Evolutionary conservation across 2,888 invertebrate genomes (phyloP).

Genomic region (Chalcosyrphus nemorum): DNA sequence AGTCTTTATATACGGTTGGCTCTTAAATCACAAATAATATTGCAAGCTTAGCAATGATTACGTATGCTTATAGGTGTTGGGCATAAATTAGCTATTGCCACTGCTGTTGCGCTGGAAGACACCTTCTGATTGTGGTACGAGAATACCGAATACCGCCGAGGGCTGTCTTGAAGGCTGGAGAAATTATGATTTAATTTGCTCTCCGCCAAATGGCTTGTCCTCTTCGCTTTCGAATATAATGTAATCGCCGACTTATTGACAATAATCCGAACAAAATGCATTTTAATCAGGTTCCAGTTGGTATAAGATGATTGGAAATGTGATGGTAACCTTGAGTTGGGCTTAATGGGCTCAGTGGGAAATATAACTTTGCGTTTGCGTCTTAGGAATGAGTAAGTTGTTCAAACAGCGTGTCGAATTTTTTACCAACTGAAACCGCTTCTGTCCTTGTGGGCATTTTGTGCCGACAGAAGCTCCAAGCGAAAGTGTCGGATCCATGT

Average conservation of each 20-base stretch:
- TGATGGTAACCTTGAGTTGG: no score
- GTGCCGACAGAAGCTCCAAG: no score
- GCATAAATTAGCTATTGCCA: constrained; percentile 66
- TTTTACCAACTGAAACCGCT: no score
- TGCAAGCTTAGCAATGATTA: constrained; percentile 69
- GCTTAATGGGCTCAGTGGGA: no score
- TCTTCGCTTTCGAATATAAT: not conserved
- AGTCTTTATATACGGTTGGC: not conserved
- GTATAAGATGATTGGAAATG: not conserved
- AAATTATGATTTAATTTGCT: constrained; percentile 60
- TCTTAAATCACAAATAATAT: constrained; percentile 67
- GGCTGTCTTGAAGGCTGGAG: not conserved
- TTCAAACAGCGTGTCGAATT: no score
- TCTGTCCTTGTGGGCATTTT: no score
- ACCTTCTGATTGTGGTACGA: constrained; percentile 47
- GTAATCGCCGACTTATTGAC: constrained; percentile 53
- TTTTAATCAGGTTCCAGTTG: constrained; percentile 38
- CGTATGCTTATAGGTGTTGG: constrained; percentile 57
- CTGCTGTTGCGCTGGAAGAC: constrained; percentile 34
- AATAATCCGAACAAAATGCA: constrained; percentile 44
- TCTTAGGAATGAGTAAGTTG: no score
- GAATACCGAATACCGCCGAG: not conserved
- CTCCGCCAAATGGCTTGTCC: not conserved
- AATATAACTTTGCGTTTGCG: no score
- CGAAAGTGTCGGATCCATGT: no score